These are phyloP conservation scores for Apodemia zela DNA, from an alignment of 2,888 invertebrate species.

Conservation along the genomic window DNA sequence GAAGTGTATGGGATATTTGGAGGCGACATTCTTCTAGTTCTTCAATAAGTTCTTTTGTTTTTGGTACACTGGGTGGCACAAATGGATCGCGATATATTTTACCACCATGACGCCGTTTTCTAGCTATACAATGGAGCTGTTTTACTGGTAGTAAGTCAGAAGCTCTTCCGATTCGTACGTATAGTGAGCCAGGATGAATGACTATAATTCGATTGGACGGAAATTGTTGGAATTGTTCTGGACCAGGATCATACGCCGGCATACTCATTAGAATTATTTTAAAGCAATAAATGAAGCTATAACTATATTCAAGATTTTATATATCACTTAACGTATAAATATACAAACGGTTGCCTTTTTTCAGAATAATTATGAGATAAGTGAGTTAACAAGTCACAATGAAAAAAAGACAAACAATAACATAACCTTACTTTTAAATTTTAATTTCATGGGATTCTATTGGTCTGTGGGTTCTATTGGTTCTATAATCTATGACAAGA, in stretches of 20 bases:
- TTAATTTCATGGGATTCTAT: too few species aligned
- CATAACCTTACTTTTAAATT: constrained; percentile 9
- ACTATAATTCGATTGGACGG: constrained; percentile 92
- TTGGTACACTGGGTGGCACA: constrained; percentile 82
- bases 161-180: constrained; percentile 93
- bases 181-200: constrained; percentile 96
- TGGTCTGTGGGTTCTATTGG: too few species aligned
- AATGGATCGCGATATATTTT: constrained; percentile 82
- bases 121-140: constrained; percentile 91
- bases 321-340: too few species aligned
- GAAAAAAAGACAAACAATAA: constrained; percentile 4
- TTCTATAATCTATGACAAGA: too few species aligned
- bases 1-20: constrained; percentile 91
- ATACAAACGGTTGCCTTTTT: too few species aligned
- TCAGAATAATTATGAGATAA: too few species aligned
- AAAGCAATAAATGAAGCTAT: too few species aligned
- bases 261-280: constrained; percentile 48
- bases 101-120: constrained; percentile 80
- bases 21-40: constrained; percentile 92
- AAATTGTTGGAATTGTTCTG: constrained; percentile 81
- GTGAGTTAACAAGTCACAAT: too few species aligned
- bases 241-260: constrained; percentile 59
- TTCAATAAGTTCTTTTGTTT: constrained; percentile 84
- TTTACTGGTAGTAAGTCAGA: constrained; percentile 93
- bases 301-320: too few species aligned